A percentile compares a stretch with the other conserved stretches of the same genome.
These are phyloP conservation scores for Melanotus villosus DNA, from an alignment of 2,888 invertebrate genomes.

Conservation along the genomic window DNA sequence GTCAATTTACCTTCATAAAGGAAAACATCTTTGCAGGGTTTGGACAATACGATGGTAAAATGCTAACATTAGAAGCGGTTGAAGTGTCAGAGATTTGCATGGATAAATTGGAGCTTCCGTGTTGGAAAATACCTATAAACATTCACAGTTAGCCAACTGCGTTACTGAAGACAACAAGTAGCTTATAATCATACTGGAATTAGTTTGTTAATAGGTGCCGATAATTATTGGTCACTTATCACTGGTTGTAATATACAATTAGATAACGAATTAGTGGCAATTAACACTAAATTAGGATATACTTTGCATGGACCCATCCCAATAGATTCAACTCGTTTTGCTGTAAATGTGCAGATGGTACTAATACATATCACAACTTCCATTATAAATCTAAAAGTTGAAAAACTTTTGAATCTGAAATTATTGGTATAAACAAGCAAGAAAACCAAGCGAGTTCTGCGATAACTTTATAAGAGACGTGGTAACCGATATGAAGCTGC, in stretches of 20 bases:
- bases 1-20: conserved; percentile 28
- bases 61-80: neutral
- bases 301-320: too few relatives aligned
- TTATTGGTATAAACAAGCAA: neutral
- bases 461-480: neutral
- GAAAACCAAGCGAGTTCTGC: neutral
- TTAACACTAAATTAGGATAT: neutral
- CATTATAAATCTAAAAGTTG: neutral
- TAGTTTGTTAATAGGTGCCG: too few relatives aligned
- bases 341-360: neutral
- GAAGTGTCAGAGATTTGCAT: neutral
- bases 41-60: neutral
- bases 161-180: too few relatives aligned
- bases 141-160: too few relatives aligned
- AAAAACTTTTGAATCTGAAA: neutral
- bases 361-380: neutral
- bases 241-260: too few relatives aligned
- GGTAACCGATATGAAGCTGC: neutral
- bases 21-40: conserved; percentile 11
- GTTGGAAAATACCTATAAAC: too few relatives aligned
- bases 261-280: neutral
- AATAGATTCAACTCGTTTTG: neutral
- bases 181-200: neutral
- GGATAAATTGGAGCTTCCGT: too few relatives aligned
- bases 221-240: conserved; percentile 7